Evolutionary conservation across 2,888 invertebrate species (phyloP), one percentile per base, ranked within the genome.

Genomic region (Theristus sp.): DNA sequence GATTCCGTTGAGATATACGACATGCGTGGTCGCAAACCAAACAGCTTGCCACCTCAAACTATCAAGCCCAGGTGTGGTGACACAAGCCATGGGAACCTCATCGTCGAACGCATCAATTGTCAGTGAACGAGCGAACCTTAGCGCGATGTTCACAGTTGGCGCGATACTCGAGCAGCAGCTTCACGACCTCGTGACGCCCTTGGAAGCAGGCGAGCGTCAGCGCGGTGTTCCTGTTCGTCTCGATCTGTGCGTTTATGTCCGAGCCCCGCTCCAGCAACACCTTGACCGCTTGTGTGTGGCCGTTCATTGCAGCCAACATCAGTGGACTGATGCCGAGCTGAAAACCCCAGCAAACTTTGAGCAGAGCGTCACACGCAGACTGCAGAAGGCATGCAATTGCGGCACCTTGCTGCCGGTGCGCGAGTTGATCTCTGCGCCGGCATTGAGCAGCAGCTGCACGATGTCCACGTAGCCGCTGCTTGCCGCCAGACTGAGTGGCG

Each of bases 241-340:
- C 98, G 70, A 98, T 98, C 73, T 80, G 74, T 66, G 98, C 96
- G 80, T 98, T 98, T 70, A 98, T 98, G 76, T 98, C 98, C 70
- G 91, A 91, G 25, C 57, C 96, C 84, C 89, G 89, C 76, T 98
- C 96, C 62, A 98, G 81, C 62, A 98, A 80, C 64, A 96, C 78
- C 71, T 89, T 86, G 55, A 96, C 96, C 54, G 94, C 94, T 63
- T 89, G 87, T 57, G 86, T 85, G 73, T 90, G 89, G 0, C 96
- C 96, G 80, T 98, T 98, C 96, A 98, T 98, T 28, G 96, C 91
- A 25, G 96, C 94, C 72, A 98, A 77, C 98, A 98, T 99, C 60
- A 99, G 81, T 2, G 98, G 98, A 1, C 94, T 94, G 71, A 98
- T 98, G 67, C 98, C 96, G 61, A 96, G 80, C 78, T 96, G 94